Evolutionary conservation across 2,113 vertebrate species (phyloP).

Genomic region (Phalacrocorax carbo): DNA sequence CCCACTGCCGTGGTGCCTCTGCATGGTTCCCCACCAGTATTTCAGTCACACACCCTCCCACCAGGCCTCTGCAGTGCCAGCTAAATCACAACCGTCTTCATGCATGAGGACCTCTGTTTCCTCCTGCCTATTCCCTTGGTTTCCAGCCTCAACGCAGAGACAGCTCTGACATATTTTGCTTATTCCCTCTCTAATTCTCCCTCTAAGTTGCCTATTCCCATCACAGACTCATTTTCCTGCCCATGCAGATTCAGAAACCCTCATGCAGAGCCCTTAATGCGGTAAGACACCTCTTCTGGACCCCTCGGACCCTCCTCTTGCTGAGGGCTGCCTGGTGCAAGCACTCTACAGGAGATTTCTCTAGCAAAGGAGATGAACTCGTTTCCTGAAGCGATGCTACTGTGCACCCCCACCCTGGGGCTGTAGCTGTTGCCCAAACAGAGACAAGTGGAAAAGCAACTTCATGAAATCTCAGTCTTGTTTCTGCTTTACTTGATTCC

Average conservation of each 20-base stretch:
- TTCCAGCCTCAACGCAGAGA: slow-evolving; percentile 16
- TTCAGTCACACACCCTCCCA: slow-evolving; percentile 9
- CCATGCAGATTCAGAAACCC: neutral
- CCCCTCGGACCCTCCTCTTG: neutral
- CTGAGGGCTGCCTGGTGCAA: neutral
- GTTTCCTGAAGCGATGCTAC: neutral
- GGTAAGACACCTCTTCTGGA: neutral
- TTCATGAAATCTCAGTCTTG: neutral
- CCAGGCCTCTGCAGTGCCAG: neutral
- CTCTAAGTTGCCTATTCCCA: neutral
- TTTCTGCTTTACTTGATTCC: neutral
- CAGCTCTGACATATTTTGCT: slow-evolving; percentile 55
- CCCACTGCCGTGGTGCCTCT: neutral
- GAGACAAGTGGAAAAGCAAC: neutral
- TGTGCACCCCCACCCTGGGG: neutral
- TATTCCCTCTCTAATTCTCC: slow-evolving; percentile 27
- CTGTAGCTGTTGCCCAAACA: neutral
- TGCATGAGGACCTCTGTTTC: slow-evolving; percentile 45
- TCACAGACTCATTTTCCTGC: neutral
- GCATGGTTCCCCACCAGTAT: neutral
- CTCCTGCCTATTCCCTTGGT: slow-evolving; percentile 44
- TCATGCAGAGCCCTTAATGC: accelerated
- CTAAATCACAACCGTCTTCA: slow-evolving; percentile 39
- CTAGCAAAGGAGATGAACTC: neutral
- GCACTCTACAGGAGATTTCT: neutral